phyloP scores from a whole-genome alignment of 2,797 vertebrate genomes.

The Melanotaenia boesemani region DNA sequence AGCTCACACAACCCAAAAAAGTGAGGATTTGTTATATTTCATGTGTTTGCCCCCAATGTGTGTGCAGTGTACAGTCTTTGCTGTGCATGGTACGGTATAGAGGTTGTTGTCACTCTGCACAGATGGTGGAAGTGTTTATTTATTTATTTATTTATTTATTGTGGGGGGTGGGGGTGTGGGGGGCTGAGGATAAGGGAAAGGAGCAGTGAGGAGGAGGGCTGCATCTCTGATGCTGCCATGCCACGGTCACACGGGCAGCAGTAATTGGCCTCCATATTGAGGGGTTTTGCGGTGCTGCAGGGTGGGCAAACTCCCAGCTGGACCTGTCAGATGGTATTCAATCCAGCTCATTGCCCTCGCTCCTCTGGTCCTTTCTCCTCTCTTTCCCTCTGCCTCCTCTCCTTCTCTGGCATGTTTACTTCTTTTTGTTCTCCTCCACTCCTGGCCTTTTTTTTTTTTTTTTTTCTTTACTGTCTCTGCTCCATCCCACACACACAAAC shows the following conservation, averaged over 20 bases:
- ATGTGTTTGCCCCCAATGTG: slow-evolving; percentile 48
- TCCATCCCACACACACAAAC: slow-evolving; percentile 59
- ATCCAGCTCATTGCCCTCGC: slow-evolving; percentile 86
- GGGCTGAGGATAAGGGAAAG: slow-evolving; percentile 38
- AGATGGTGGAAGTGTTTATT: slow-evolving; percentile 83
- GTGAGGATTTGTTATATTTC: slow-evolving; percentile 63
- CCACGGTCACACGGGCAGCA: slow-evolving; percentile 86
- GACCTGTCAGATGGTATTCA: slow-evolving; percentile 88
- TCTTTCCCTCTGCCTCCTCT: slow-evolving; percentile 57
- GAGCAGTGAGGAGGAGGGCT: slow-evolving; percentile 59
- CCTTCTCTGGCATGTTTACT: slow-evolving; percentile 57
- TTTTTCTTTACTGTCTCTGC: slow-evolving; percentile 39
- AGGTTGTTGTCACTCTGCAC: slow-evolving; percentile 86
- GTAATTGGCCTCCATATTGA: slow-evolving; percentile 89
- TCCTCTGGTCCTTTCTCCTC: slow-evolving; percentile 69
- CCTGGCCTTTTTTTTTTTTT: slow-evolving; percentile 28
- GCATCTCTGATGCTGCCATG: slow-evolving; percentile 79
- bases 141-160: slow-evolving; percentile 60
- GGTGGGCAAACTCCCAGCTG: slow-evolving; percentile 86
- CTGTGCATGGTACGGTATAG: slow-evolving; percentile 78
- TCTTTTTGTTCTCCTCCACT: slow-evolving; percentile 60
- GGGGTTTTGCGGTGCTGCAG: slow-evolving; percentile 84
- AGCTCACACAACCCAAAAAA: slow-evolving; percentile 38
- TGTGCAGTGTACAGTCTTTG: slow-evolving; percentile 63
- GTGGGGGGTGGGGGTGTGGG: slow-evolving; percentile 32